Evolutionary conservation across 2,797 vertebrate species (phyloP).

Genomic region (Manis pentadactyla): DNA sequence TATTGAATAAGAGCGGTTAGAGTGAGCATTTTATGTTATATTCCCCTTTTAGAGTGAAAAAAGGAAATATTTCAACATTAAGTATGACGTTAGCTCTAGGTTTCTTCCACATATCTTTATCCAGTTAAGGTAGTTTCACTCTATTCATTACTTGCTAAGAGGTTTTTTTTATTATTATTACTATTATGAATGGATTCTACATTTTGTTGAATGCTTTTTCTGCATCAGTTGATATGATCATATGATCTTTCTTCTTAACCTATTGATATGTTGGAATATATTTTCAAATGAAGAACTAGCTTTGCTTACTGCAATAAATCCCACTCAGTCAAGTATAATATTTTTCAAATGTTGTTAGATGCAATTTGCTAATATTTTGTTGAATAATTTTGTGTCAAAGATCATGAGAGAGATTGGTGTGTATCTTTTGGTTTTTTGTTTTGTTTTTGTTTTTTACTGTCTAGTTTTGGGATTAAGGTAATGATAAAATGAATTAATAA

Average conservation of each 20-base stretch:
- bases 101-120: not conserved
- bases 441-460: not conserved
- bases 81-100: not conserved
- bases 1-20: not conserved
- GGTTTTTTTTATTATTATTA: not conserved
- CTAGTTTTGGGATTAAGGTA: not conserved
- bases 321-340: too few species aligned
- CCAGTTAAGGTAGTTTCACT: not conserved
- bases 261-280: not conserved
- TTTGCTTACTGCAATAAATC: not conserved
- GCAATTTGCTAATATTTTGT: not conserved
- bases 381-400: not conserved
- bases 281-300: not conserved
- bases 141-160: not conserved
- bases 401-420: not conserved
- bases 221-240: not conserved
- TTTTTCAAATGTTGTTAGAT: not conserved
- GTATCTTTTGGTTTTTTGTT: not conserved
- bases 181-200: not conserved
- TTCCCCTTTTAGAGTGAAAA: not conserved
- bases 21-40: not conserved
- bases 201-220: not conserved
- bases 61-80: not conserved
- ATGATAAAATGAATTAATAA: not conserved
- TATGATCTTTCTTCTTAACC: not conserved